phyloP scores from a whole-genome alignment of 1,140 invertebrate genomes.

The Lepidurus couesii region DNA sequence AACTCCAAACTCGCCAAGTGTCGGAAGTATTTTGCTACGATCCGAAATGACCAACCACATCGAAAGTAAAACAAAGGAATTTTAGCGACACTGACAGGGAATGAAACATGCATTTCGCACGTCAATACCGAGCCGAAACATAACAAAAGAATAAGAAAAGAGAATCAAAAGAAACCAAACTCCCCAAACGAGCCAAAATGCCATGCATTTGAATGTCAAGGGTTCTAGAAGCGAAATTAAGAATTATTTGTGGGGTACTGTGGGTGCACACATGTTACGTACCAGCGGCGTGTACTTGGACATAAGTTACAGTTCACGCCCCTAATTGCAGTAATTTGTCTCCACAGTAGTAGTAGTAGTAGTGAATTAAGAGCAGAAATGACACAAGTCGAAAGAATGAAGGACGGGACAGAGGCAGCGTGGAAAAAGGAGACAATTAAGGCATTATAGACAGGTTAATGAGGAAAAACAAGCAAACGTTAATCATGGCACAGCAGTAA shows the following conservation, averaged over 20 bases:
- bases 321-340: constrained; percentile 35
- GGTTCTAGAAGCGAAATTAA: neutral
- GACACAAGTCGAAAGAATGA: constrained; percentile 28
- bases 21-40: neutral
- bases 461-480: constrained; percentile 28
- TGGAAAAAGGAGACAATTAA: constrained; percentile 30
- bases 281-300: constrained; percentile 56
- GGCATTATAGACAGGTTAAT: constrained; percentile 28
- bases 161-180: too few relatives aligned
- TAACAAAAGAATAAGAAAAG: too few relatives aligned
- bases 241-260: neutral
- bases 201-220: too few relatives aligned
- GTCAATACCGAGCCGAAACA: too few relatives aligned
- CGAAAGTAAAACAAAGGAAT: neutral
- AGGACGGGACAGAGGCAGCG: constrained; percentile 29
- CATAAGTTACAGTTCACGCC: constrained; percentile 49
- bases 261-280: constrained; percentile 42
- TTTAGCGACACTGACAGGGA: too few relatives aligned
- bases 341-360: constrained; percentile 33
- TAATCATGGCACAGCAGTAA: neutral
- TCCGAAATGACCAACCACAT: neutral
- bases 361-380: constrained; percentile 32
- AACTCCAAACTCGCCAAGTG: neutral
- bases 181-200: too few relatives aligned
- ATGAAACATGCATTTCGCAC: too few relatives aligned